Conservation (phyloP, 2,797 vertebrate species). For the Simalia tracyae region DNA sequence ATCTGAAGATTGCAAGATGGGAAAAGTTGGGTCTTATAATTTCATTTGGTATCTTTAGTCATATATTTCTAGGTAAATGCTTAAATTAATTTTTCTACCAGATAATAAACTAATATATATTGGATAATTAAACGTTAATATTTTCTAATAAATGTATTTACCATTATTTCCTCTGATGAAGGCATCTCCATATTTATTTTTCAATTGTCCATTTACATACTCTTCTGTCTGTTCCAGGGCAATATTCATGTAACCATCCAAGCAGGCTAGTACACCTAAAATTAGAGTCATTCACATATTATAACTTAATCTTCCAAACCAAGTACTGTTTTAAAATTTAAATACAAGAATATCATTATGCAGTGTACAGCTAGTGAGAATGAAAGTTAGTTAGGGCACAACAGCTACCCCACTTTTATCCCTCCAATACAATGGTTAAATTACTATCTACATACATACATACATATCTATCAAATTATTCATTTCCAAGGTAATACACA, state of each 20-base stretch:
- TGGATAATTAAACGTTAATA: not conserved
- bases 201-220: slow-evolving; percentile 97
- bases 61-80: not conserved
- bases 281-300: slow-evolving; percentile 12
- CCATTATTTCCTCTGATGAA: slow-evolving; percentile 98
- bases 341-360: not conserved
- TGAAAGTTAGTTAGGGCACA: not conserved
- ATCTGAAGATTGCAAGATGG: not conserved
- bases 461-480: no score
- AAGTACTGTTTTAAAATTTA: slow-evolving; percentile 18
- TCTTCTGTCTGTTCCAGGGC: slow-evolving; percentile 98
- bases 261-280: slow-evolving; percentile 93
- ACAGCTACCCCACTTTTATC: not conserved
- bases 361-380: slow-evolving; percentile 13
- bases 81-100: not conserved
- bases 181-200: slow-evolving; percentile 98
- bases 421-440: not conserved
- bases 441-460: not conserved
- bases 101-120: not conserved
- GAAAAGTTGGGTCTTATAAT: no score
- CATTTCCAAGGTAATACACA: no score
- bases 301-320: slow-evolving; percentile 29
- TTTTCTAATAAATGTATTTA: slow-evolving; percentile 63
- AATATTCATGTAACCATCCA: slow-evolving; percentile 99
- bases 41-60: not conserved